Percentiles rank a stretch among this genome's conserved stretches.
phyloP scores from a whole-genome alignment of 1,140 invertebrate genomes.

The Lerema accius region DNA sequence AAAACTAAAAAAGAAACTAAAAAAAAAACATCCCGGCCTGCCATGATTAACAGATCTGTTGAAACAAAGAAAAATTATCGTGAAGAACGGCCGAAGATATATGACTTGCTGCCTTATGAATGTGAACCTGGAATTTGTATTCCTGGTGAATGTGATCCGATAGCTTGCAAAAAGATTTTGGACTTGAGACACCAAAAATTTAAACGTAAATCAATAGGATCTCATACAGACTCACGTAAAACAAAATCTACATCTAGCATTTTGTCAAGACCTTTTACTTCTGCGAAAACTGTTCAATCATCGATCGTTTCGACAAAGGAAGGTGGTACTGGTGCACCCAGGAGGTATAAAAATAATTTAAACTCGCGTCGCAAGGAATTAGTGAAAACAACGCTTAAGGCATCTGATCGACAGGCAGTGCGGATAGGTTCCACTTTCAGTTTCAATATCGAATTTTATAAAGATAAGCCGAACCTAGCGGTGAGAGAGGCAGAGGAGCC shows the following conservation, averaged over 20 bases:
- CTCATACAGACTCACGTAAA: constrained; percentile 10
- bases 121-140: constrained; percentile 41
- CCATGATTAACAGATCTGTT: constrained; percentile 3
- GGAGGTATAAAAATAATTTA: background rate
- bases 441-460: constrained; percentile 48
- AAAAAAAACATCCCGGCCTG: background rate
- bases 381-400: background rate
- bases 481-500: constrained; percentile 2
- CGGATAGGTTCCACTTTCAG: constrained; percentile 44
- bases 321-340: background rate
- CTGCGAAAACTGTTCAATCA: constrained; percentile 28
- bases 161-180: constrained; percentile 26
- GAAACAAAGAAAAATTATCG: constrained; percentile 20
- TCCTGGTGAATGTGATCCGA: constrained; percentile 37
- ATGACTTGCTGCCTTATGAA: constrained; percentile 23
- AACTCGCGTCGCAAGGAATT: background rate
- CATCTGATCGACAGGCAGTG: constrained; percentile 26
- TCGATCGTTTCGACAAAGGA: constrained; percentile 2
- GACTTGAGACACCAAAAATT: constrained; percentile 7
- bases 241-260: constrained; percentile 32
- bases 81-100: background rate
- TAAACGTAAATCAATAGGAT: constrained; percentile 13
- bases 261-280: constrained; percentile 1
- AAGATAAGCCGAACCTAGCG: constrained; percentile 25
- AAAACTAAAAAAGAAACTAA: background rate